Percentiles rank a stretch among this genome's conserved stretches.
These are phyloP conservation scores for Tryphoninae sp. DNA, from an alignment of 2,888 invertebrate species.

Conservation along the genomic window DNA sequence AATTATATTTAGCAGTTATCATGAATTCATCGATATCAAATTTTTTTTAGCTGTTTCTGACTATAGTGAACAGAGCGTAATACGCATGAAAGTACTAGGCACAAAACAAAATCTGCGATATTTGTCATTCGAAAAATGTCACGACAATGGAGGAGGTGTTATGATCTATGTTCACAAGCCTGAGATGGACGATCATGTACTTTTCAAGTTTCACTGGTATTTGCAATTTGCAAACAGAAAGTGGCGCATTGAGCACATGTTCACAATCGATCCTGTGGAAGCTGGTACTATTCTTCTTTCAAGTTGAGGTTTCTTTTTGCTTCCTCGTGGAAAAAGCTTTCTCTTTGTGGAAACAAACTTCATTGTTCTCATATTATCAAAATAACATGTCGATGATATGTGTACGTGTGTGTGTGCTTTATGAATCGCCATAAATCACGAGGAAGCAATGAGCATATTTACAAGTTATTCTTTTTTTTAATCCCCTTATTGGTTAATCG, in stretches of 20 bases:
- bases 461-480: conserved; percentile 6
- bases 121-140: conserved; percentile 52
- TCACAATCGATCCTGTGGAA: conserved; percentile 64
- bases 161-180: conserved; percentile 65
- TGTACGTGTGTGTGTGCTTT: too few relatives aligned
- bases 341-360: neutral
- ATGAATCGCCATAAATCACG: neutral
- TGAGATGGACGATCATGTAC: conserved; percentile 38
- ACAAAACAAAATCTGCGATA: conserved; percentile 58
- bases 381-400: too few relatives aligned
- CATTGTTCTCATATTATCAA: too few relatives aligned
- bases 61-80: conserved; percentile 66
- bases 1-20: neutral
- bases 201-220: conserved; percentile 69
- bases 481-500: neutral
- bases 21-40: neutral
- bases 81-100: conserved; percentile 66
- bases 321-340: neutral
- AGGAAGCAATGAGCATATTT: neutral
- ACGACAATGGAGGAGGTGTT: conserved; percentile 68
- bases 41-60: conserved; percentile 67
- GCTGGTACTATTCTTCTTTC: conserved; percentile 64
- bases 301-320: neutral
- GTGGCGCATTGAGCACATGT: conserved; percentile 68
- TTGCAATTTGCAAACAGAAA: conserved; percentile 65